Base-by-base conservation (phyloP, 2,888 invertebrate species). In the Euplagia quadripunctaria region DNA sequence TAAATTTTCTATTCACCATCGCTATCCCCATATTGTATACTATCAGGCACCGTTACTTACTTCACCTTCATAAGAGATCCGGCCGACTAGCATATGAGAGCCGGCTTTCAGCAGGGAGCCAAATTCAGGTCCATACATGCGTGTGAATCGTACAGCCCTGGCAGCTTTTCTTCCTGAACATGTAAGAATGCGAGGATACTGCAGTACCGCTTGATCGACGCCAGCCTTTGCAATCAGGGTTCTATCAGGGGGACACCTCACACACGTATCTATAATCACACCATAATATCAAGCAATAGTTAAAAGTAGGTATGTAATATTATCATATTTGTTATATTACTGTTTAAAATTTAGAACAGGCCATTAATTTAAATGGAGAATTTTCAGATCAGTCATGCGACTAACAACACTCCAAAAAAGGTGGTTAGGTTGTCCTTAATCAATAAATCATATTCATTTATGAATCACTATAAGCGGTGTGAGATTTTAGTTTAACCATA, bases 211-310 rank as follows among this genome's bases (percentile, higher is more conserved):
- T 49, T 89, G 87, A 74, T 94, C 92, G 7, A 87, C 83, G 1
- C 95, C 94, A 52, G 89, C 76, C 81, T 91, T 93, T 0, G 94
- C 91, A 68, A 96, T 87, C 61, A 96, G 77, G 4, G 95, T 95
- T 80, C 93, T 89, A 76, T 96, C 96, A 61, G 88, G 88, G 16
- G 96, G 96, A 83, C 96, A 96, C 79, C 85, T 89, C n/a, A 96
- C 86, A 79, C 96, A 96, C 8, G 85, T 68, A 43, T 74, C 84
- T 84, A 58, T 64, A 83, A 83, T 61, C 17, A 63, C 41, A 79
- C 46, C 52, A 17, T 52, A 7, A 58, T 4, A 58, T 58, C 12
- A 58, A 61, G 12, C 11, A 9, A 55, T 4, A 12, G 58, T 31
- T 12, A 31, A 12, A 61, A 31, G 5, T 31, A 1, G 12, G 31